Evolutionary conservation across 2,113 vertebrate genomes (phyloP).

Genomic region (Vidua macroura): DNA sequence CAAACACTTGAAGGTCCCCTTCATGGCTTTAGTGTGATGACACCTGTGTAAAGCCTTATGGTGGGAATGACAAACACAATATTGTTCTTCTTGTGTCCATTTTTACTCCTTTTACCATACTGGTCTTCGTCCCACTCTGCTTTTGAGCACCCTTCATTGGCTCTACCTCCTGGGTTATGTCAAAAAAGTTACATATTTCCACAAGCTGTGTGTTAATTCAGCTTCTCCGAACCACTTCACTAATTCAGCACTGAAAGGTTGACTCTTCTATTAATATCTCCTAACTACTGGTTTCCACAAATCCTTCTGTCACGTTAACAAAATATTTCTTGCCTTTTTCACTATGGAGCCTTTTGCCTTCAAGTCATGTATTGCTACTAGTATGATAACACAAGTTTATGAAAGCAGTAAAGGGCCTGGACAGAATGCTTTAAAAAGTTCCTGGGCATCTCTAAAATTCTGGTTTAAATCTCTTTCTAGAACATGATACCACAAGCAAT

Average conservation of each 20-base stretch:
- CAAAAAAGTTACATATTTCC: background rate
- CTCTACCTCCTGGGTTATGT: background rate
- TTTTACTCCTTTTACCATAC: rapidly evolving
- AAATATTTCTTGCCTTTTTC: background rate
- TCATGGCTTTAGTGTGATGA: background rate
- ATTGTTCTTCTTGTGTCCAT: background rate
- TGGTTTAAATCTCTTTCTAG: background rate
- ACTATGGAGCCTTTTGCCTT: background rate
- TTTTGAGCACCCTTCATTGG: background rate
- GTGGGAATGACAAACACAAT: background rate
- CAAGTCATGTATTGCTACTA: rapidly evolving
- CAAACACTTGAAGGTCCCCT: background rate
- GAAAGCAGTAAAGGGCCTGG: background rate
- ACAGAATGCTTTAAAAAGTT: background rate
- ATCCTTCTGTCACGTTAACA: background rate
- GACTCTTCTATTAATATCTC: background rate
- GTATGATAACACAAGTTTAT: background rate
- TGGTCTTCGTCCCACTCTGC: background rate
- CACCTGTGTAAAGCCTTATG: background rate
- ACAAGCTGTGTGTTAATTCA: background rate
- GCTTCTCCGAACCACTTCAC: background rate
- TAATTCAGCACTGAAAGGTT: background rate
- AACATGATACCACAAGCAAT: background rate
- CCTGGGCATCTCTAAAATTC: background rate
- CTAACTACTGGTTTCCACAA: background rate